Evolutionary conservation across 2,888 invertebrate genomes (phyloP).

Genomic region (Zele albiditarsus): DNA sequence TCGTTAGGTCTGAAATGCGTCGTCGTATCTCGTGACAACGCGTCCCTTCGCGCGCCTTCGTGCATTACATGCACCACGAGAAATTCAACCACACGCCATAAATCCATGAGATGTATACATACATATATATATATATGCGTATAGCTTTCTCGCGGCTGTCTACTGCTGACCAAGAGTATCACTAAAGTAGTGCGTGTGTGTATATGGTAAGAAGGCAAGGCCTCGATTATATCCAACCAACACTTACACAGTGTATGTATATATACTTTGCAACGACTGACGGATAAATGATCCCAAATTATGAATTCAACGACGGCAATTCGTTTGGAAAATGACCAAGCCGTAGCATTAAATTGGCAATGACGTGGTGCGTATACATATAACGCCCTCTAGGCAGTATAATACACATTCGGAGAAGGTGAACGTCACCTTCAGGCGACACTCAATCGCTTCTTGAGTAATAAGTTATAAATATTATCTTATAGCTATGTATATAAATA

Average conservation of each 20-base stretch:
- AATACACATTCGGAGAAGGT: constrained; percentile 29
- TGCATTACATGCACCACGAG: constrained; percentile 32
- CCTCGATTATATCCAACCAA: constrained; percentile 19
- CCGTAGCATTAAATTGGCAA: constrained; percentile 27
- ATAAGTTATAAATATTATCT: constrained; percentile 13
- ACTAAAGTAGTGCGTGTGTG: background rate
- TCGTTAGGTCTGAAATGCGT: constrained; percentile 39
- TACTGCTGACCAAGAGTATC: background rate
- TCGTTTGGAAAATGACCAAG: constrained; percentile 30
- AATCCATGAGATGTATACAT: constrained; percentile 33
- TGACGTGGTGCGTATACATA: constrained; percentile 4
- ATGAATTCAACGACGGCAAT: constrained; percentile 32
- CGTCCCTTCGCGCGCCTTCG: constrained; percentile 26
- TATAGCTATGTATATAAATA: background rate
- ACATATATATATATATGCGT: constrained; percentile 6
- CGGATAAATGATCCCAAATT: constrained; percentile 37
- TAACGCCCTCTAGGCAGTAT: constrained; percentile 12
- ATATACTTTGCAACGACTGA: constrained; percentile 18
- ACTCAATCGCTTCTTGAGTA: constrained; percentile 25
- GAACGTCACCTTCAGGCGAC: constrained; percentile 32
- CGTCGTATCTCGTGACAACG: constrained; percentile 41
- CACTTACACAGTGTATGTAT: background rate
- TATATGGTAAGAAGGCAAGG: constrained; percentile 16
- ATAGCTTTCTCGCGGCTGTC: background rate
- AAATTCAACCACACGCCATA: constrained; percentile 35